Conservation (phyloP, 2,888 invertebrate genomes). For the Cremastobaeus sp. region DNA sequence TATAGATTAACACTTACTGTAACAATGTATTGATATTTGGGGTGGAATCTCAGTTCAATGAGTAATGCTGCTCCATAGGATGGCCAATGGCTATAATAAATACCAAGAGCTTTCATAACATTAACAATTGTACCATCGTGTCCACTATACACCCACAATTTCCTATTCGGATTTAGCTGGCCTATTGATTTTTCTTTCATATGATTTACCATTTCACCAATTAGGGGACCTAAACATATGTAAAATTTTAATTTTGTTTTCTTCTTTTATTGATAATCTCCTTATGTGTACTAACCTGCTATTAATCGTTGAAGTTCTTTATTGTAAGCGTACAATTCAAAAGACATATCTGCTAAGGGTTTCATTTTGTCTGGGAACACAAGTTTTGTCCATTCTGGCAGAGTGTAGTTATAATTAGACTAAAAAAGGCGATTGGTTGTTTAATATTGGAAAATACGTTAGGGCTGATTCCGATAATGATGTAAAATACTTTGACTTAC, state of each 20-base stretch:
- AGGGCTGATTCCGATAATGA: no score
- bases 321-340: constrained; percentile 74
- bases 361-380: constrained; percentile 84
- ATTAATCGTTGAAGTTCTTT: constrained; percentile 77
- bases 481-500: no score
- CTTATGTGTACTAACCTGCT: constrained; percentile 71
- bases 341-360: constrained; percentile 82
- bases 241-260: not conserved
- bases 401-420: constrained; percentile 81
- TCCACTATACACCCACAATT: constrained; percentile 86
- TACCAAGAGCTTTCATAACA: constrained; percentile 84
- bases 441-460: no score
- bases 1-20: no score
- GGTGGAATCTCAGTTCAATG: constrained; percentile 83
- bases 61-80: constrained; percentile 85
- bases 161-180: constrained; percentile 79
- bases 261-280: not conserved
- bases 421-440: no score
- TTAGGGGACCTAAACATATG: constrained; percentile 81
- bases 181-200: constrained; percentile 80
- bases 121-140: constrained; percentile 90
- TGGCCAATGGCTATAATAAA: constrained; percentile 85
- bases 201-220: constrained; percentile 84
- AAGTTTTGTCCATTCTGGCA: constrained; percentile 84
- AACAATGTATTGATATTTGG: constrained; percentile 77